These are phyloP conservation scores for Hypolimnas misippus DNA, from an alignment of 2,888 invertebrate genomes.

Conservation along the genomic window DNA sequence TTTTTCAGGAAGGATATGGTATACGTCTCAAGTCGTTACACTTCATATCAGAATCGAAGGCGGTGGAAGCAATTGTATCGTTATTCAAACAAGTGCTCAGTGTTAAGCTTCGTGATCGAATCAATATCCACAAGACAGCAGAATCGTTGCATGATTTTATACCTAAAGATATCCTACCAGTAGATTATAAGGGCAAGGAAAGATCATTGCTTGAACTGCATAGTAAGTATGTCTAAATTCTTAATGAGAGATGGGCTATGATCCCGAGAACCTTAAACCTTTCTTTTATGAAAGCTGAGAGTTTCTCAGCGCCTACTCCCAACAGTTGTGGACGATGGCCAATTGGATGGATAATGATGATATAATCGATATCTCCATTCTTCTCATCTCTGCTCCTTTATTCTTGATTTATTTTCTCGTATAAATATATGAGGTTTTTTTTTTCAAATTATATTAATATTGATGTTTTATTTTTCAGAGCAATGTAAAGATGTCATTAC, in stretches of 20 bases:
- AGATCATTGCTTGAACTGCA: conserved; percentile 41
- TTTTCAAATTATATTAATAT: background rate
- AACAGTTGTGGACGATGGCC: too few relatives aligned
- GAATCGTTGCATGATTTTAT: conserved; percentile 51
- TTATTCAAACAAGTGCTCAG: conserved; percentile 58
- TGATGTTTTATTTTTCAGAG: conserved; percentile 27
- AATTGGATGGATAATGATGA: too few relatives aligned
- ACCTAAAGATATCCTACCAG: conserved; percentile 51
- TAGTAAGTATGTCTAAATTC: conserved; percentile 41
- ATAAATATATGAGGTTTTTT: too few relatives aligned
- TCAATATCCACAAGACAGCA: conserved; percentile 51
- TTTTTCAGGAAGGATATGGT: conserved; percentile 56
- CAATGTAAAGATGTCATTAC: conserved; percentile 26
- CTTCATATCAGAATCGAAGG: conserved; percentile 55
- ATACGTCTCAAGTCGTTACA: conserved; percentile 58
- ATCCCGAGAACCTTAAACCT: too few relatives aligned
- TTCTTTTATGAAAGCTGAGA: too few relatives aligned
- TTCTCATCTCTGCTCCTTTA: too few relatives aligned
- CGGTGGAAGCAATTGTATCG: conserved; percentile 50
- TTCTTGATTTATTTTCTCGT: too few relatives aligned
- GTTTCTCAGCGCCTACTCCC: too few relatives aligned
- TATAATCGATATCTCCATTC: too few relatives aligned
- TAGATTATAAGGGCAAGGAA: conserved; percentile 55
- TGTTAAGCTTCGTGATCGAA: conserved; percentile 54
- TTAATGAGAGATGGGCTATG: too few relatives aligned